Evolutionary conservation across 1,140 invertebrate genomes (phyloP), one percentile per base, ranked within the genome.

Genomic region (Solenopsis fugax): DNA sequence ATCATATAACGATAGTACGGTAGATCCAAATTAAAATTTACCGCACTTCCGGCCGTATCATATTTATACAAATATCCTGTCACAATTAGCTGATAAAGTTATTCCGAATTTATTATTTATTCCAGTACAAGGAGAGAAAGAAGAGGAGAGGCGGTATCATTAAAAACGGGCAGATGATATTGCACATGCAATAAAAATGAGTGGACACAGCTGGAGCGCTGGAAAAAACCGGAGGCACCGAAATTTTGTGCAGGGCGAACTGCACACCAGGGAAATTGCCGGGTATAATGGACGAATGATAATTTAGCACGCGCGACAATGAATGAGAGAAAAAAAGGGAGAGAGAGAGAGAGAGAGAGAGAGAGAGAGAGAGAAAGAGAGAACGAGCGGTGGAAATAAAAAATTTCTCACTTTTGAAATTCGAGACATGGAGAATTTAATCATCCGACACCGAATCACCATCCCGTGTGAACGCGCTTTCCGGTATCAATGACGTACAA

Each of bases 281-380:
- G 41, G n/a, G n/a, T 75, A 84, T 84, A 84, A 84, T 84, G 69
- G 69, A 58, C 69, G 54, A 73, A 84, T 84, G 67, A 73, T 84
- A 84, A 84, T 84, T 84, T 84, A 73, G 80, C 21, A 7, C 37
- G 65, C 67, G 78, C 34, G 69, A 48, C 75, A 34, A 58, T 56
- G 65, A 81, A 71, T 58, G 67, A 58, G 78, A 72, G 18, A 41
- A 5, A 41, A 41, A 41, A 7, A 41, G 41, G 29, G 4, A 41
- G 7, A 41, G 41, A 41, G 41, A 41, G 41, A 41, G 41, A 41
- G 41, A 29, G 29, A 29, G 67, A 48, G 78, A 72, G 18, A 41
- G 7, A 41, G 7, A 41, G 4, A 41, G 41, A 2, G 7, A 3
- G 7, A 37, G 37, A 37, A 5, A 37, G 37, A 37, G 37, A 37